Evolutionary conservation across 2,888 invertebrate genomes (phyloP), one percentile per base, ranked within the genome.

Genomic region (Eupithecia subfuscata): DNA sequence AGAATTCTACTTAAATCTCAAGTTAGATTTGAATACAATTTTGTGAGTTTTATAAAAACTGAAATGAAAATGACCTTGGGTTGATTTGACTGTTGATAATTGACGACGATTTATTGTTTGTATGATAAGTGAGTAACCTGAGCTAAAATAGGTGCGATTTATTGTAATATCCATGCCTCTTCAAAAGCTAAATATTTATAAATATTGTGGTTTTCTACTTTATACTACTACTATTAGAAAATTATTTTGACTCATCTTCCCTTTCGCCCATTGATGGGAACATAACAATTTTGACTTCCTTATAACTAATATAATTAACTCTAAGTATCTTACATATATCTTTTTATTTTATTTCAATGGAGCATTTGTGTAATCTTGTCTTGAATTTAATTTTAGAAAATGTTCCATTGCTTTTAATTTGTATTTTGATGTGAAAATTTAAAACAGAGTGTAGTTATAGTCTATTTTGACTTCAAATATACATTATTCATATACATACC

Each of bases 171-270:
- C 25, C 56, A 56, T 22, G 22, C 22, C 60, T 60, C 60, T 60
- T 60, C 14, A 60, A 25, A 60, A 60, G 60, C 60, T 60, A 12
- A 45, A 68, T 74, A 70, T 74, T 74, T 74, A 74, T 74, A 71
- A 71, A 40, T 71, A 60, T 69, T 74, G 73, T 74, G 72, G 68
- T 60, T 43, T 43, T 48, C 40, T 60, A 40, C 16, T 60, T 56
- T 56, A 1, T 40, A 40, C 40, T 40, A 40, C 6, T 40, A 40
- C 40, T 25, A 60, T 22, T 56, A 56, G 22, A 11, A 25, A 25
- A 25, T 25, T 60, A 25, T 56, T 22, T 56, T 56, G 12, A 3
- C 22, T 0, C 2, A 45, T 45, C 16, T 18, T n/a, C n/a, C 0
- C 11, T 22, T 11, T 56, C 22, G 11, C 52, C 48, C 48, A 52